Percentiles rank a stretch among this genome's conserved stretches.
These are phyloP conservation scores for Callyntrura guangdongensis DNA, from an alignment of 2,888 invertebrate species.

Conservation along the genomic window DNA sequence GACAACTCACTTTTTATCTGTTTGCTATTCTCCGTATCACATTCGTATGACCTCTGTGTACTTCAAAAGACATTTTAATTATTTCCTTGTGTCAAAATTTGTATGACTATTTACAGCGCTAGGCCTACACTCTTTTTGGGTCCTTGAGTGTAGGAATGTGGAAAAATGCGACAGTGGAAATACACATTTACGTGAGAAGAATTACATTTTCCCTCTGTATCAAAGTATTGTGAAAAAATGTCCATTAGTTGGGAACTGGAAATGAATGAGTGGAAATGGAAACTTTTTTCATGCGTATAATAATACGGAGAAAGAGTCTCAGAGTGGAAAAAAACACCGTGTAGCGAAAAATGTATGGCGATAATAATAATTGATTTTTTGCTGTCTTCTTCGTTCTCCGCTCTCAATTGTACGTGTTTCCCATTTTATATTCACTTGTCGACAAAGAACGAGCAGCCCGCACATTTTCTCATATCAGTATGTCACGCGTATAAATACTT, in stretches of 20 bases:
- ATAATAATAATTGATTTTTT: slow-evolving; percentile 27
- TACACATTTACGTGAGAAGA: neutral
- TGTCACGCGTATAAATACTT: neutral
- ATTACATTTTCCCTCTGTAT: neutral
- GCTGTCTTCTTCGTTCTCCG: neutral
- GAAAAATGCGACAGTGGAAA: neutral
- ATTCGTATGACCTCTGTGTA: neutral
- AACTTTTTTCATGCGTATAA: neutral
- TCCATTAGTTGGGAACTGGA: neutral
- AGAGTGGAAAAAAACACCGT: neutral
- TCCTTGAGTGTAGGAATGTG: neutral
- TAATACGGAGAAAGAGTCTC: neutral
- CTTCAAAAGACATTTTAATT: slow-evolving; percentile 40
- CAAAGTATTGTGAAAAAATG: slow-evolving; percentile 4
- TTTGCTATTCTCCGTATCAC: slow-evolving; percentile 19
- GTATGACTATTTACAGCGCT: slow-evolving; percentile 30
- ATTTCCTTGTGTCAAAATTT: slow-evolving; percentile 41
- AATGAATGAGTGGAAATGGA: neutral
- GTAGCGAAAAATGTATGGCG: neutral
- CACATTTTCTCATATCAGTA: neutral
- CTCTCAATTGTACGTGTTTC: neutral
- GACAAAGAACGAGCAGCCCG: neutral
- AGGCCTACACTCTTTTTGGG: too few relatives aligned
- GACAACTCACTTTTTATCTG: neutral
- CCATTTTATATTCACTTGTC: neutral